Evolutionary conservation across 2,113 vertebrate species (phyloP), one percentile per base, ranked within the genome.

Genomic region (Psittacula cyanocephala): DNA sequence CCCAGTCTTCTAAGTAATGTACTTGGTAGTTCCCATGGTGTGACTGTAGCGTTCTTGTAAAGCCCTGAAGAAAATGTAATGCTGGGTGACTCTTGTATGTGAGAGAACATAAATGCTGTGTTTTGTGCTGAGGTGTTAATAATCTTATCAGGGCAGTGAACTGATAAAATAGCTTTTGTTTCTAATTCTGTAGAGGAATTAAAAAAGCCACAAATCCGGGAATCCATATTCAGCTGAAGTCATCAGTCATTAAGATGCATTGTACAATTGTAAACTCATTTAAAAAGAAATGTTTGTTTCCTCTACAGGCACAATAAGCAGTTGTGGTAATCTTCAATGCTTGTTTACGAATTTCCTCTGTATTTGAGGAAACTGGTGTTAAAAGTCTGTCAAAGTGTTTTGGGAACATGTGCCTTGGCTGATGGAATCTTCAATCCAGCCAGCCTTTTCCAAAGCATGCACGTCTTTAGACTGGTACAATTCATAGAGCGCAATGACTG

Each of bases 131-230:
- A 80, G 27, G 10, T 77, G 37, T 86, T 95, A 59, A 67, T 74
- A 81, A 89, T 90, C 75, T 85, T 93, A 49, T 92, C 60, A 41
- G 70, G 46, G 59, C 0, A 1, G 52, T 62, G 52, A 82, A 70
- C 68, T 89, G 90, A 88, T 90, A 90, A 94, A 91, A 76, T 39
- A 59, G 28, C 49, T 82, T 17, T 88, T 86, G 69, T 91, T 80
- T 68, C 71, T 81, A 46, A 85, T 89, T 31, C 23, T 0, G 1
- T 6, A 22, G 80, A 77, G 52, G 41, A 83, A 35, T 85, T 81
- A 11, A 47, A 91, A 82, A 77, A 74, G 60, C 43, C 29, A 78
- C 39, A 93, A 49, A 74, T 60, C 9, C 47, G 72, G 49, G 75
- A 88, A 77, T 83, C 41, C 75, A 88, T 81, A 43, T 41, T 88